Evolutionary conservation across 2,888 invertebrate species (phyloP).

Genomic region (Cerastoderma edule): DNA sequence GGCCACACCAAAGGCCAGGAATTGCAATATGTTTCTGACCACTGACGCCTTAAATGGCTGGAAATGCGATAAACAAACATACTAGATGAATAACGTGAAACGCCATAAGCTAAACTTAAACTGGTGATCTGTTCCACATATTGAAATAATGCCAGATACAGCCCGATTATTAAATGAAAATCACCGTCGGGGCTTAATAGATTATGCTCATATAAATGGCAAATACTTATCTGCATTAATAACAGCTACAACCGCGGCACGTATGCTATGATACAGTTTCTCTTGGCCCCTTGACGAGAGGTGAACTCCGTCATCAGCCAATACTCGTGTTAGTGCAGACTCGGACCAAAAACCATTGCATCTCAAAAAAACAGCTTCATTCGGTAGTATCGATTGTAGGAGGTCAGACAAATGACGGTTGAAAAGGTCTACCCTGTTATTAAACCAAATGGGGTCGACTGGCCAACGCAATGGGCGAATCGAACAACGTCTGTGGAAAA

Average conservation of each 20-base stretch:
- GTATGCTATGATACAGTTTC: not conserved
- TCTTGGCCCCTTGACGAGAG: not conserved
- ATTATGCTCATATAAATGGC: too few species aligned
- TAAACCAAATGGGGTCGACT: slow-evolving; percentile 12
- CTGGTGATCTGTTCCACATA: too few species aligned
- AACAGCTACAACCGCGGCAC: slow-evolving; percentile 13
- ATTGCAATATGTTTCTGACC: too few species aligned
- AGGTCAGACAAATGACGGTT: not conserved
- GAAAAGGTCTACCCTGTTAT: not conserved
- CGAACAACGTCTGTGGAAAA: not conserved
- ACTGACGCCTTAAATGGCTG: too few species aligned
- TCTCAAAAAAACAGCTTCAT: not conserved
- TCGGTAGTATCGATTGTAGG: not conserved
- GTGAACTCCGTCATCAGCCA: slow-evolving; percentile 6
- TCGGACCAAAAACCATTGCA: not conserved
- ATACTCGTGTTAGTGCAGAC: not conserved
- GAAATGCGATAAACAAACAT: too few species aligned
- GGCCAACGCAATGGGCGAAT: not conserved
- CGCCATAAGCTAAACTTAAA: too few species aligned
- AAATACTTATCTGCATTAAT: slow-evolving; percentile 10
- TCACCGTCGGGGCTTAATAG: too few species aligned
- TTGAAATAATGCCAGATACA: too few species aligned
- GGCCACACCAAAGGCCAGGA: too few species aligned
- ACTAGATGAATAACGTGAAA: too few species aligned
- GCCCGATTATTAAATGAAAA: too few species aligned